Evolutionary conservation across 2,113 vertebrate species (phyloP), one percentile per base, ranked within the genome.

Genomic region (Carollia perspicillata): DNA sequence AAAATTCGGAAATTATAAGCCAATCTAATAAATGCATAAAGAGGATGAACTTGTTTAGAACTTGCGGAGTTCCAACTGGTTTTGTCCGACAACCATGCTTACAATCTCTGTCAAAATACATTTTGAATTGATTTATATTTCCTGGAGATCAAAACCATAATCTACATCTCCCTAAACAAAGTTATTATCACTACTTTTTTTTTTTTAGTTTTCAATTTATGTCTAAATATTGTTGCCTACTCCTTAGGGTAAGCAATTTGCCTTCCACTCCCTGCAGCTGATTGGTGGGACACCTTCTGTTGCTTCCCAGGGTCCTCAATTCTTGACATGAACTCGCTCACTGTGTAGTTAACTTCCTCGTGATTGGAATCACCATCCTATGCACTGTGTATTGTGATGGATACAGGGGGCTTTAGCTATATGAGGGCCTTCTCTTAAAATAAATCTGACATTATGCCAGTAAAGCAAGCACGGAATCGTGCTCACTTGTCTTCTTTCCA

Each of bases 401-500:
- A 44, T 89, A 96, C 95, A 95, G 83, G 94, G 47, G 74, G 74
- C 88, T 92, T 96, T 93, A 89, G 37, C 33, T 84, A 33, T 89
- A 79, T 93, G 37, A 96, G 11, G 9, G 33, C 93, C 75, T 95
- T 97, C 79, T 96, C 89, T 97, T 97, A 92, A 92, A 96, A 83
- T 26, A 53, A 95, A 95, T 47, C 81, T 81, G 85, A 85, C 33
- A 71, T 90, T 94, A 93, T 94, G 55, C 20, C 94, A 98, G 94
- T n/a, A 91, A 92, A 97, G 26, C 4, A 95, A 95, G 65, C 47
- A 83, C 63, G 87, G 18, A 28, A 30, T 30, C 37, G 89, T 65
- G 47, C 65, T 84, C 95, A 92, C 44, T 22, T 0, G 1, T 53
- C 72, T 87, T 83, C 74, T 90, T 92, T 94, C 33, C 63, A 66